Conservation (phyloP, 2,797 vertebrate species). For the Cichlasoma orientale region DNA sequence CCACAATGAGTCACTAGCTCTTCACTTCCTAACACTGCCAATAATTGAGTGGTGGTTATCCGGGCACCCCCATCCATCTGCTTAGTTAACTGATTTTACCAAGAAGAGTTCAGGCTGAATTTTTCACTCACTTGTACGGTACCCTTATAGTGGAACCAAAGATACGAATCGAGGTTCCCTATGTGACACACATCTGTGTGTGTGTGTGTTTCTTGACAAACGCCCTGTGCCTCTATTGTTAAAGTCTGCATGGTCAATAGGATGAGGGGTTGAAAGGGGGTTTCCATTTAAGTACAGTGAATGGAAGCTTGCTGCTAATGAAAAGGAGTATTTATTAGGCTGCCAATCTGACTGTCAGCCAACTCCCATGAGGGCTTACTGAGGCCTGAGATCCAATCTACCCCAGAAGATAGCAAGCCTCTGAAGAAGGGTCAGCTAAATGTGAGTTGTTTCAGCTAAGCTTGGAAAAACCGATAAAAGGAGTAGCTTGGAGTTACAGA, state of each 20-base stretch:
- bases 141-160: neutral
- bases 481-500: neutral
- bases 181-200: neutral
- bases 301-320: conserved; percentile 57
- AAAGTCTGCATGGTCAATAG: conserved; percentile 27
- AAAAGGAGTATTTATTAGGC: conserved; percentile 67
- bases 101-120: neutral
- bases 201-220: conserved; percentile 3
- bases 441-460: conserved; percentile 10
- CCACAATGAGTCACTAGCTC: neutral
- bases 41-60: neutral
- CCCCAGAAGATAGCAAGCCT: conserved; percentile 22
- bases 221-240: conserved; percentile 15
- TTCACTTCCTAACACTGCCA: neutral
- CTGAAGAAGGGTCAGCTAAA: conserved; percentile 36
- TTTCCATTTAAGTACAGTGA: conserved; percentile 60
- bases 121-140: neutral
- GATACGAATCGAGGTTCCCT: neutral
- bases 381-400: conserved; percentile 35
- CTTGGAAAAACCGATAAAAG: conserved; percentile 16
- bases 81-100: neutral
- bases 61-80: neutral
- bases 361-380: conserved; percentile 49
- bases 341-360: conserved; percentile 58
- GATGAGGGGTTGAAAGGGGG: conserved; percentile 40